phyloP scores from a whole-genome alignment of 2,113 vertebrate genomes.

The Sarotherodon lohbergeri region DNA sequence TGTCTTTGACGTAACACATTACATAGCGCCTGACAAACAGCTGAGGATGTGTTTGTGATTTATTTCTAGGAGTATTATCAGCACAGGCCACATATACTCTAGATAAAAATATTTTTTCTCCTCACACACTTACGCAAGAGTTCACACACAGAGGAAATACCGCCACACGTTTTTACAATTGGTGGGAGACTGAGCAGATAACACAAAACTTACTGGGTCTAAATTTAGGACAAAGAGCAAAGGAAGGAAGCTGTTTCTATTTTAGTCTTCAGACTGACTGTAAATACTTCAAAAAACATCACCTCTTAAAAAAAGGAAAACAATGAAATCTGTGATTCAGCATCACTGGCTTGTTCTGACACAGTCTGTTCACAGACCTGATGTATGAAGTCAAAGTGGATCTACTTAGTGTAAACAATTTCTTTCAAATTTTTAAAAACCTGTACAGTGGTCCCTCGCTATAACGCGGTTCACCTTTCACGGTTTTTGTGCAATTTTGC shows the following conservation, averaged over 20 bases:
- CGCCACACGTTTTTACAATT: conserved; percentile 9
- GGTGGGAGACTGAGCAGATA: background rate
- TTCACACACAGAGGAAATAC: conserved; percentile 27
- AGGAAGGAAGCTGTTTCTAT: conserved; percentile 9
- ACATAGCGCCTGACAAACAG: conserved; percentile 10
- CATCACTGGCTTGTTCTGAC: background rate
- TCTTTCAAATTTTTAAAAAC: background rate
- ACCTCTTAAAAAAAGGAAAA: background rate
- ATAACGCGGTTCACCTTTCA: background rate
- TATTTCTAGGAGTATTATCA: conserved; percentile 37
- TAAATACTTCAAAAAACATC: background rate
- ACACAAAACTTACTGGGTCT: background rate
- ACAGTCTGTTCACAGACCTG: background rate
- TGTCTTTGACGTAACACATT: background rate
- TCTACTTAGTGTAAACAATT: background rate
- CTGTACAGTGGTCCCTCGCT: background rate
- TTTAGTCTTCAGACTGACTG: background rate
- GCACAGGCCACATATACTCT: background rate
- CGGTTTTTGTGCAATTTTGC: background rate
- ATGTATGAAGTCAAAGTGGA: background rate
- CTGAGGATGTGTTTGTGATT: conserved; percentile 30
- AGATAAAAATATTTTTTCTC: conserved; percentile 14
- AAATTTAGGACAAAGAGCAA: conserved; percentile 28
- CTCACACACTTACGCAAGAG: background rate
- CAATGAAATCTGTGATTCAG: background rate